These are phyloP conservation scores for Bryconaethiops microstoma DNA, from an alignment of 2,797 vertebrate species.

Conservation along the genomic window DNA sequence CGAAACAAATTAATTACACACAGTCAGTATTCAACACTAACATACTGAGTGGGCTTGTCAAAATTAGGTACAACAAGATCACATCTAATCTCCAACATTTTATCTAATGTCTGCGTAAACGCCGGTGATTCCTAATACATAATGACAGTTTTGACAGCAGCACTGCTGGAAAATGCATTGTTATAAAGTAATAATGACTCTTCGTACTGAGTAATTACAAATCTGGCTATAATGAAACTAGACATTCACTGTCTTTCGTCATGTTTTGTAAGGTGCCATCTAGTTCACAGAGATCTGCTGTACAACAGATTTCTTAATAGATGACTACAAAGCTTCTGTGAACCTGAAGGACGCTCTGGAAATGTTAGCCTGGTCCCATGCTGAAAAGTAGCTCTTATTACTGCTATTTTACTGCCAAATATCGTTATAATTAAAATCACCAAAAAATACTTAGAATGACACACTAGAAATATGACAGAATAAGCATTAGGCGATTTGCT, in stretches of 20 bases:
- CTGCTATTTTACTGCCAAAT: not conserved
- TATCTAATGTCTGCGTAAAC: not conserved
- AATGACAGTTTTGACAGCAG: not conserved
- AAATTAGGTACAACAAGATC: not conserved
- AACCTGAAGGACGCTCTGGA: not conserved
- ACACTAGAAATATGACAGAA: constrained; percentile 11
- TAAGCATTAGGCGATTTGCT: not conserved
- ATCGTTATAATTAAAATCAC: not conserved
- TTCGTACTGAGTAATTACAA: not conserved
- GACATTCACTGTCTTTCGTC: not conserved
- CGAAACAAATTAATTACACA: constrained; percentile 7
- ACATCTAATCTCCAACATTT: not conserved
- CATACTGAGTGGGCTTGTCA: not conserved
- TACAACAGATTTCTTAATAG: not conserved
- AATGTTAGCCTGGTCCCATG: not conserved
- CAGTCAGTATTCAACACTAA: constrained; percentile 3
- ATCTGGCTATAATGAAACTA: not conserved
- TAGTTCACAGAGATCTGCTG: not conserved
- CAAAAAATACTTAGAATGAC: not conserved
- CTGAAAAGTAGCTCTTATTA: constrained; percentile 6
- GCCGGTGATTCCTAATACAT: not conserved
- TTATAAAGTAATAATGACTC: not conserved
- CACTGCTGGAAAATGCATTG: not conserved
- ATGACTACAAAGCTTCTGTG: not conserved
- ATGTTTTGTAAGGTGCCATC: not conserved